Percentiles rank a stretch among this genome's conserved stretches.
Conservation (phyloP, 2,888 invertebrate species). For the Cephus nigrinus region DNA sequence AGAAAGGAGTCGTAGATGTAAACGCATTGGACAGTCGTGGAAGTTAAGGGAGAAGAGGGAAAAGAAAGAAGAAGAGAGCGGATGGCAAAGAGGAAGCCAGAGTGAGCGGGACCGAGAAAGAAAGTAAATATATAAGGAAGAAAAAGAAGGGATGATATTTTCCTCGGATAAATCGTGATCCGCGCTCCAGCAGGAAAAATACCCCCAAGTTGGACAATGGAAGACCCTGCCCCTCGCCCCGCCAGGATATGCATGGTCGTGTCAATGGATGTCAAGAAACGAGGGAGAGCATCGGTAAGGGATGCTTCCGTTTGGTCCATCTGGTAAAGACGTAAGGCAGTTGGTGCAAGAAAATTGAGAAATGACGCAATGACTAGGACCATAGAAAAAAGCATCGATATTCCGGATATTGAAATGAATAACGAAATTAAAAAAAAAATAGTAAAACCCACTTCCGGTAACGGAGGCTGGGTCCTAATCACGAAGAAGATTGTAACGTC, state of each 20-base stretch:
- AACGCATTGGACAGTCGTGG: conserved; percentile 5
- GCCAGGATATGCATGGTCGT: background rate
- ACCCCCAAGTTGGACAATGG: background rate
- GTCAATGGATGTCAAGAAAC: background rate
- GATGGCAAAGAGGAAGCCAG: background rate
- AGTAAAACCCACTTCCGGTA: background rate
- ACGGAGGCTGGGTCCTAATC: too few species aligned
- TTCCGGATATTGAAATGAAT: background rate
- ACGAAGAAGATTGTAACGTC: too few species aligned
- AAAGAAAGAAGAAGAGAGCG: background rate
- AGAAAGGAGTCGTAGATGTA: conserved; percentile 10
- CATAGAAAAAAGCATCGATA: background rate
- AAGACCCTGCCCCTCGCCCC: background rate
- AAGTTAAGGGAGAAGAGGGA: background rate
- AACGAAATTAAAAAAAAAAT: background rate
- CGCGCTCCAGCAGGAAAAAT: background rate
- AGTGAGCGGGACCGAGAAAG: background rate
- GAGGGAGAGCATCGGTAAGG: background rate
- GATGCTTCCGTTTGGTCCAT: background rate
- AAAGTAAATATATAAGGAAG: background rate
- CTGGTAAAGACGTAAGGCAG: background rate
- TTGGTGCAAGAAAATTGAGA: background rate
- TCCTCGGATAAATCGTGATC: background rate
- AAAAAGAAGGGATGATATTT: background rate
- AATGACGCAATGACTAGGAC: background rate